Evolutionary conservation across 1,140 invertebrate species (phyloP).

Genomic region (Anoplolepis gracilipes): DNA sequence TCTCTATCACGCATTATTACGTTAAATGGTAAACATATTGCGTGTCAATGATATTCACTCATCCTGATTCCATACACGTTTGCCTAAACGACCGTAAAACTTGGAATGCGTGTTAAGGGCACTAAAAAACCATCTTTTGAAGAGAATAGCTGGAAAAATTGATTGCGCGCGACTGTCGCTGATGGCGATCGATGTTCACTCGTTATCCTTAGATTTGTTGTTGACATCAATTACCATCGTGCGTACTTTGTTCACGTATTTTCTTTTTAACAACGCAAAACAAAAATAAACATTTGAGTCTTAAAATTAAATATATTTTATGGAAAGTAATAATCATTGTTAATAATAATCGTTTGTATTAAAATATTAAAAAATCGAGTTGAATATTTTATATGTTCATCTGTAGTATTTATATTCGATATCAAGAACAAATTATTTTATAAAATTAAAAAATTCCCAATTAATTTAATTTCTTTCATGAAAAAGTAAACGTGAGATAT

Average conservation of each 20-base stretch:
- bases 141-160: slow-evolving; percentile 71
- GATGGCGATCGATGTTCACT: slow-evolving; percentile 73
- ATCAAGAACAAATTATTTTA: background rate
- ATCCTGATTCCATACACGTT: background rate
- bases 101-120: slow-evolving; percentile 71
- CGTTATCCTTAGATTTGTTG: slow-evolving; percentile 74
- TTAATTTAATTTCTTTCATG: background rate
- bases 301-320: background rate
- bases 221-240: slow-evolving; percentile 38
- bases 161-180: slow-evolving; percentile 70
- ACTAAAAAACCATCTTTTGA: slow-evolving; percentile 68
- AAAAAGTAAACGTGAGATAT: background rate
- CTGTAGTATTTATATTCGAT: slow-evolving; percentile 18
- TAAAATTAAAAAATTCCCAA: background rate
- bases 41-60: background rate
- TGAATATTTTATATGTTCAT: background rate
- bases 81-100: slow-evolving; percentile 58
- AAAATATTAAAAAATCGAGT: background rate
- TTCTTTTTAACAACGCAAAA: slow-evolving; percentile 31
- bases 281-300: background rate
- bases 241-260: slow-evolving; percentile 54
- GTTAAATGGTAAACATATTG: slow-evolving; percentile 51
- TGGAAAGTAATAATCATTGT: background rate
- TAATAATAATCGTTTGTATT: background rate
- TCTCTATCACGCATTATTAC: slow-evolving; percentile 46